A percentile compares a stretch with the other conserved stretches of the same genome.
phyloP scores from a whole-genome alignment of 2,797 vertebrate species.

The Sorex maritimensis region DNA sequence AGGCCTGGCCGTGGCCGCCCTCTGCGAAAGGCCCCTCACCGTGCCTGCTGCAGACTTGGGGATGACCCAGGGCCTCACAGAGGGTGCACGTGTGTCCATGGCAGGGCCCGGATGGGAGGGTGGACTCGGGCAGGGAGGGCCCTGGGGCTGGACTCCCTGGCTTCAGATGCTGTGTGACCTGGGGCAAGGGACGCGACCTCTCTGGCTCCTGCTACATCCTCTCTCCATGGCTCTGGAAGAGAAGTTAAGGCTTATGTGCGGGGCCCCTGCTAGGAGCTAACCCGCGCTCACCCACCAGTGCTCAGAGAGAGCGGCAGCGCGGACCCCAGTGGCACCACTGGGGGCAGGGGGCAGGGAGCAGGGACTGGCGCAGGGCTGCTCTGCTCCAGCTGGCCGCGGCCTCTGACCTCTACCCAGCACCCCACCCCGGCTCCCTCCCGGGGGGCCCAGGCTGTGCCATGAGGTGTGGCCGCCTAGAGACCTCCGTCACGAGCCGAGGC shows the following conservation, averaged over 20 bases:
- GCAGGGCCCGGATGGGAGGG: background rate
- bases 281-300: background rate
- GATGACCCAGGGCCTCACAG: no score
- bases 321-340: background rate
- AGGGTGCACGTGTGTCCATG: no score
- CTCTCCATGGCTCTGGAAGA: background rate
- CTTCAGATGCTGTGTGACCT: background rate
- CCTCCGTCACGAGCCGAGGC: no score
- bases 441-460: accelerated
- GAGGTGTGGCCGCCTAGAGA: background rate
- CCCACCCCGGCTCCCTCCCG: background rate
- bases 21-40: background rate
- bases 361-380: no score
- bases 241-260: background rate
- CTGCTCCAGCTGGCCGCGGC: background rate
- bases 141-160: background rate
- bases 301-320: background rate
- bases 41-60: background rate
- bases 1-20: background rate
- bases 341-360: no score
- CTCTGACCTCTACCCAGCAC: background rate
- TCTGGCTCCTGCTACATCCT: background rate
- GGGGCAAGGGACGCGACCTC: background rate
- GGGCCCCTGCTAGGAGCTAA: background rate
- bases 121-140: background rate